A percentile compares a stretch with the other conserved stretches of the same genome.
Evolutionary conservation across 2,888 invertebrate genomes (phyloP).

Genomic region (Drosophila histrio): DNA sequence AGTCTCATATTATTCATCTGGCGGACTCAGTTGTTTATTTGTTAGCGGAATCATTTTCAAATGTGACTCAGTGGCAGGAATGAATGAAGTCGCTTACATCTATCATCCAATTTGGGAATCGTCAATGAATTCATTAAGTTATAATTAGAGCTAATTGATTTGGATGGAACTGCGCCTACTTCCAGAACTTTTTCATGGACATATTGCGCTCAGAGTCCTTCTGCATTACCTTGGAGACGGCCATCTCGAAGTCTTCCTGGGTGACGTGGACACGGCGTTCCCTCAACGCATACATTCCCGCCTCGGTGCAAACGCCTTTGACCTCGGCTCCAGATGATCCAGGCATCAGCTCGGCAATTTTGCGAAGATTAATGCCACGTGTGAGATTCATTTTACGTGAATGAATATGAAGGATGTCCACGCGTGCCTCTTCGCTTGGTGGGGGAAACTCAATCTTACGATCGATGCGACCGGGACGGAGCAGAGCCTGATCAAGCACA

Average conservation of each 20-base stretch:
- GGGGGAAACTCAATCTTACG: conserved; percentile 99
- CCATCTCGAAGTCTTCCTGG: conserved; percentile 99
- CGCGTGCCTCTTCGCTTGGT: conserved; percentile 98
- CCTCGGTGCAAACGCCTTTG: conserved; percentile 99
- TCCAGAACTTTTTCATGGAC: conserved; percentile 99
- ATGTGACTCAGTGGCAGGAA: neutral
- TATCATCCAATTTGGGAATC: neutral
- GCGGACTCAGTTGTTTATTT: neutral
- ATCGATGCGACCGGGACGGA: conserved; percentile 99
- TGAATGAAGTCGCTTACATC: neutral
- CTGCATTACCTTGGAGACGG: conserved; percentile 99
- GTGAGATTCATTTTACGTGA: conserved; percentile 99
- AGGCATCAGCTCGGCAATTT: conserved; percentile 99
- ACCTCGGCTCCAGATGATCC: conserved; percentile 97
- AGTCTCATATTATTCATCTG: neutral
- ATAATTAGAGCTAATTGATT: neutral
- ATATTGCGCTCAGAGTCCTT: conserved; percentile 99
- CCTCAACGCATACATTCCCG: conserved; percentile 99
- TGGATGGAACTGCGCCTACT: conserved; percentile 86
- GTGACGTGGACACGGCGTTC: conserved; percentile 99
- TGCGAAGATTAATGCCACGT: conserved; percentile 97
- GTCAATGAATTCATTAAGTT: neutral
- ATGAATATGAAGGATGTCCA: conserved; percentile 99
- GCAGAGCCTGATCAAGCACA: conserved; percentile 97
- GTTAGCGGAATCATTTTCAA: neutral